phyloP scores from a whole-genome alignment of 1,140 invertebrate genomes.

The Lasioglossum albipes region DNA sequence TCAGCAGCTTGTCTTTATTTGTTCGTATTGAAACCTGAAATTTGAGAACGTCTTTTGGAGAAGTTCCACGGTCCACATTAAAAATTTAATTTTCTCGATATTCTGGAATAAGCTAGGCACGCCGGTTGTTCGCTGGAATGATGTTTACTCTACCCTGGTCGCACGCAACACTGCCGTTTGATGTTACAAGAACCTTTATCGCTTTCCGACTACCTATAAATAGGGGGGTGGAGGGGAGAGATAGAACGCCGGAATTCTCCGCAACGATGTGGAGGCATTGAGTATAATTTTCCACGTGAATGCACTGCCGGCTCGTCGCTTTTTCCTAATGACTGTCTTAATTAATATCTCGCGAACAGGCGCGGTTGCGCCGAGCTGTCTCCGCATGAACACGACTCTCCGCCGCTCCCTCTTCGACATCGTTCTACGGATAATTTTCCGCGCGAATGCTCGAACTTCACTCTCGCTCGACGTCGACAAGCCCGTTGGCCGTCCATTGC shows the following conservation, averaged over 20 bases:
- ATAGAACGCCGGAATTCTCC: neutral
- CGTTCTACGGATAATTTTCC: slow-evolving; percentile 51
- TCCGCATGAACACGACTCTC: slow-evolving; percentile 7
- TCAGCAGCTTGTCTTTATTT: too few relatives aligned
- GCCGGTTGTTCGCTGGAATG: neutral
- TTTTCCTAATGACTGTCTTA: slow-evolving; percentile 60
- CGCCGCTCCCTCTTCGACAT: neutral
- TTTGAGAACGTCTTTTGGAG: too few relatives aligned
- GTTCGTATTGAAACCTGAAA: too few relatives aligned
- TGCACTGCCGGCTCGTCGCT: slow-evolving; percentile 43
- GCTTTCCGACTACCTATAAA: slow-evolving; percentile 3
- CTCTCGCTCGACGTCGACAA: slow-evolving; percentile 24
- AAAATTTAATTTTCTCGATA: too few relatives aligned
- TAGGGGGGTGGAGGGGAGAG: neutral
- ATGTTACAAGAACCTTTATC: neutral
- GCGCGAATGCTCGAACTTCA: slow-evolving; percentile 23
- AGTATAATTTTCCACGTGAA: slow-evolving; percentile 56
- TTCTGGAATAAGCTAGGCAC: neutral
- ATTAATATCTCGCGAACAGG: slow-evolving; percentile 59
- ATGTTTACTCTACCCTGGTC: neutral
- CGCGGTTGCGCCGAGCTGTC: slow-evolving; percentile 23
- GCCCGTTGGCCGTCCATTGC: slow-evolving; percentile 7
- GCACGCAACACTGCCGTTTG: neutral
- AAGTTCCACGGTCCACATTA: too few relatives aligned
- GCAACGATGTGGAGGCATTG: slow-evolving; percentile 2